Evolutionary conservation across 2,888 invertebrate genomes (phyloP).

Genomic region (Psococerastis gibbosa): DNA sequence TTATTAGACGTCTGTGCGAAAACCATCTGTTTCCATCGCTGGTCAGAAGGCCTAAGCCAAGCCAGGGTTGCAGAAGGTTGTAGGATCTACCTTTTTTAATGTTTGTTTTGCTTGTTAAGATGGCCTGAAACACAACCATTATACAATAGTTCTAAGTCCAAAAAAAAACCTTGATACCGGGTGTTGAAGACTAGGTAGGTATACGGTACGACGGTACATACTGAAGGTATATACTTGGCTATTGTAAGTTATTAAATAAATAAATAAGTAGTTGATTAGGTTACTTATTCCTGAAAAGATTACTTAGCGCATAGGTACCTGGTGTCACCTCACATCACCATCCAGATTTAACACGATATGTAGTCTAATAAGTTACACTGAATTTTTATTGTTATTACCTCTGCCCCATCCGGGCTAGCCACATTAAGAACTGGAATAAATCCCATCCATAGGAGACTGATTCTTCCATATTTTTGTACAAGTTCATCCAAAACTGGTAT

Average conservation of each 20-base stretch:
- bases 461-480: conserved; percentile 12
- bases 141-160: too few species aligned
- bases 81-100: conserved; percentile 66
- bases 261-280: too few species aligned
- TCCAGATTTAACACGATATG: too few species aligned
- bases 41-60: conserved; percentile 63
- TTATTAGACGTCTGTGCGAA: conserved; percentile 63
- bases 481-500: neutral
- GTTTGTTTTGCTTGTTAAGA: conserved; percentile 59
- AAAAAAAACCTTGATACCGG: too few species aligned
- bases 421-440: conserved; percentile 13
- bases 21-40: conserved; percentile 55
- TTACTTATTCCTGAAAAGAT: too few species aligned
- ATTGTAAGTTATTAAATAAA: too few species aligned
- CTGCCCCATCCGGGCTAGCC: conserved; percentile 13
- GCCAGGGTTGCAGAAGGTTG: conserved; percentile 65
- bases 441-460: conserved; percentile 13
- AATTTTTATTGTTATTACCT: conserved; percentile 13
- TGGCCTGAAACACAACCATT: conserved; percentile 33
- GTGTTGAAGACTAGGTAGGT: too few species aligned
- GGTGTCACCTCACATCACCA: too few species aligned
- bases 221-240: too few species aligned
- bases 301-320: too few species aligned
- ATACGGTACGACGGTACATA: too few species aligned
- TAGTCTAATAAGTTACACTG: too few species aligned